These are phyloP conservation scores for Amblyornis subalaris DNA, from an alignment of 2,113 vertebrate genomes.

Conservation along the genomic window DNA sequence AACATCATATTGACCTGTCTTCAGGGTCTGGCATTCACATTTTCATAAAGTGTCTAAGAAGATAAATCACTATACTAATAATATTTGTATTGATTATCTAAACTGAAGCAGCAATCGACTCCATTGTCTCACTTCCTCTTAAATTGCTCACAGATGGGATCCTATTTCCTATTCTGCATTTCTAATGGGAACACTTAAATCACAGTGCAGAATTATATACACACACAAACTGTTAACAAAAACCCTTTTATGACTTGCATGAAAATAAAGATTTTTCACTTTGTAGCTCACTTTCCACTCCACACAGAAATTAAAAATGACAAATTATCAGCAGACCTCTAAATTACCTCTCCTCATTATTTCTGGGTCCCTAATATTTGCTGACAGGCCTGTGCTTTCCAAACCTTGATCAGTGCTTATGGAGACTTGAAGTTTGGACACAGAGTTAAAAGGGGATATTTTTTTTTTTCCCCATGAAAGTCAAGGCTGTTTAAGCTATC, in stretches of 20 bases:
- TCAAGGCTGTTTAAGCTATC: neutral
- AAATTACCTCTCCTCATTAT: neutral
- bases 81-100: slow-evolving; percentile 81
- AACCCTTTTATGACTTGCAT: slow-evolving; percentile 2
- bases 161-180: slow-evolving; percentile 68
- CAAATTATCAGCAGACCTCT: slow-evolving; percentile 4
- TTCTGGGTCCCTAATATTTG: neutral
- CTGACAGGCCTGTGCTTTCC: neutral
- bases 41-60: slow-evolving; percentile 48
- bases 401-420: neutral
- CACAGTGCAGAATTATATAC: slow-evolving; percentile 25
- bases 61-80: slow-evolving; percentile 77
- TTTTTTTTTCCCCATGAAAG: rapidly evolving
- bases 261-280: slow-evolving; percentile 49
- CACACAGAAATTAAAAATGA: slow-evolving; percentile 12
- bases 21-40: slow-evolving; percentile 19
- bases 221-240: slow-evolving; percentile 48
- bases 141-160: slow-evolving; percentile 77
- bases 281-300: neutral
- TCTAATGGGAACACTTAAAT: slow-evolving; percentile 69
- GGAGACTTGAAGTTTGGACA: neutral
- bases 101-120: slow-evolving; percentile 67
- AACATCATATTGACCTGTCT: slow-evolving; percentile 46
- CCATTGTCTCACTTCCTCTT: slow-evolving; percentile 77
- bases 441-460: neutral